Conservation (phyloP, 2,888 invertebrate genomes). For the Flexamia atlantica region DNA sequence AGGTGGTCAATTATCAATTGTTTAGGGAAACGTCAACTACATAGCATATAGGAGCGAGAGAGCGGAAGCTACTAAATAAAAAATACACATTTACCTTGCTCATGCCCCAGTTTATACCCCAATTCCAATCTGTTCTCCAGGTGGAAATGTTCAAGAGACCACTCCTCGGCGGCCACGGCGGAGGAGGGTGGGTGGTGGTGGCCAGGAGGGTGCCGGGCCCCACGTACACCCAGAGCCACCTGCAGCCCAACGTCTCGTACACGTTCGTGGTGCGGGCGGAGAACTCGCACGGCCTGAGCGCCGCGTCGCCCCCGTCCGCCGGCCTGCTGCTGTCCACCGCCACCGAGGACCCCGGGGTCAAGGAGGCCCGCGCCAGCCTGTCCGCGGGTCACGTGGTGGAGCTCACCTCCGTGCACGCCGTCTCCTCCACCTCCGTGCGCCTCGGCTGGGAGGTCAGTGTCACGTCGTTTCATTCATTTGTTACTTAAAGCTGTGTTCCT, state of each 20-base stretch:
- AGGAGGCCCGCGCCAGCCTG: slow-evolving; percentile 85
- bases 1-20: too few species aligned
- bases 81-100: too few species aligned
- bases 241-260: slow-evolving; percentile 89
- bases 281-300: slow-evolving; percentile 90
- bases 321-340: slow-evolving; percentile 76
- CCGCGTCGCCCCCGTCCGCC: slow-evolving; percentile 84
- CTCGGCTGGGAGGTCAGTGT: slow-evolving; percentile 89
- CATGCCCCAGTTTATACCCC: too few species aligned
- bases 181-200: slow-evolving; percentile 82
- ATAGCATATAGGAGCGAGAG: too few species aligned
- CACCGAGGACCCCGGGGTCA: slow-evolving; percentile 74
- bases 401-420: slow-evolving; percentile 88
- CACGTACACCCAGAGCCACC: slow-evolving; percentile 83
- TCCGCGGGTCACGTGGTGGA: slow-evolving; percentile 88
- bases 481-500: too few species aligned
- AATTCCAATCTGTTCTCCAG: slow-evolving; percentile 65
- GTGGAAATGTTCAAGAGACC: slow-evolving; percentile 81
- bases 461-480: slow-evolving; percentile 50
- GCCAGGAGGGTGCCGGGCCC: slow-evolving; percentile 83
- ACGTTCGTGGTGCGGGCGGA: slow-evolving; percentile 93
- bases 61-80: too few species aligned
- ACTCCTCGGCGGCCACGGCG: slow-evolving; percentile 23
- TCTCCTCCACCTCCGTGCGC: slow-evolving; percentile 91
- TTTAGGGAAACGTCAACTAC: too few species aligned